phyloP scores from a whole-genome alignment of 2,797 vertebrate genomes.

The Lithobates sylvaticus region DNA sequence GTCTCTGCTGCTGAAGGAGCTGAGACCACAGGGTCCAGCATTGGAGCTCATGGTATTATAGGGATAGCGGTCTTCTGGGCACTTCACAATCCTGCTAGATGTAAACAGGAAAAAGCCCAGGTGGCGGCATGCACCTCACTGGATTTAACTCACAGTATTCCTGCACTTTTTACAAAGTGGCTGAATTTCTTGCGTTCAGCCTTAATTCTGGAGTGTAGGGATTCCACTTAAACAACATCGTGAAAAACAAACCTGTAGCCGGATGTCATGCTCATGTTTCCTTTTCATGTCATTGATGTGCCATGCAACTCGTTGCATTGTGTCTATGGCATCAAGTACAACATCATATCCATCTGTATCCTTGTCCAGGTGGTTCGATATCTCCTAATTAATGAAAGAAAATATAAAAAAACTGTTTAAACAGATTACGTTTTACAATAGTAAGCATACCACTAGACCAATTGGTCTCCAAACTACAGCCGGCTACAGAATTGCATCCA shows the following conservation, averaged over 20 bases:
- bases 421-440: neutral
- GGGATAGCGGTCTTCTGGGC: too few species aligned
- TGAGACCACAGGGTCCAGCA: too few species aligned
- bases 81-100: too few species aligned
- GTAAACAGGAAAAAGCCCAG: too few species aligned
- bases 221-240: neutral
- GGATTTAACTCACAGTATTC: too few species aligned
- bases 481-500: too few species aligned
- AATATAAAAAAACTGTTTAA: neutral
- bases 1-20: too few species aligned
- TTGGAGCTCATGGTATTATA: too few species aligned
- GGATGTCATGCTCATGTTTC: constrained; percentile 93
- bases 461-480: too few species aligned
- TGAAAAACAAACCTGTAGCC: constrained; percentile 83
- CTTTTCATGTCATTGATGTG: constrained; percentile 99
- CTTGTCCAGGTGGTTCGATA: constrained; percentile 96
- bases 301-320: constrained; percentile 98
- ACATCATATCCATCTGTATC: constrained; percentile 93
- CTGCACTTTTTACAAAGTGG: too few species aligned
- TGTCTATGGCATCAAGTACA: constrained; percentile 95
- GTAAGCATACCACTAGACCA: neutral
- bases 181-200: too few species aligned
- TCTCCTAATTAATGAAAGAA: constrained; percentile 77
- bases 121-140: too few species aligned
- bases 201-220: neutral